phyloP scores from a whole-genome alignment of 2,113 vertebrate species.

The Lagopus leucura region DNA sequence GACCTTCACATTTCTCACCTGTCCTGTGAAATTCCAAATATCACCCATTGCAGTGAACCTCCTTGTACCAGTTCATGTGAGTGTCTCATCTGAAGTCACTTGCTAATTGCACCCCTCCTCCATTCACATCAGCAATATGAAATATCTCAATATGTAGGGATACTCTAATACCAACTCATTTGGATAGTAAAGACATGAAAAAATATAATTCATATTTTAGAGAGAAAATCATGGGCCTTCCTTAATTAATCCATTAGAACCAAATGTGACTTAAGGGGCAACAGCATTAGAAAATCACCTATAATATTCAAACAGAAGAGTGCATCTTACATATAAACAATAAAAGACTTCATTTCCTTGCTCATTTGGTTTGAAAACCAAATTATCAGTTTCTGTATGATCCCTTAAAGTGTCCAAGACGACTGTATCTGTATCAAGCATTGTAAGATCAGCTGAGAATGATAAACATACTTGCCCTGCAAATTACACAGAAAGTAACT shows the following conservation, averaged over 20 bases:
- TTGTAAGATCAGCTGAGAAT: not conserved
- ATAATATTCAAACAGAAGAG: not conserved
- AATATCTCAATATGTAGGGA: not conserved
- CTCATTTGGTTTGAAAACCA: not conserved
- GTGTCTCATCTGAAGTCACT: not conserved
- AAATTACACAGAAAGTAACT: not conserved
- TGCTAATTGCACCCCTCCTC: rapidly evolving
- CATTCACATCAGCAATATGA: not conserved
- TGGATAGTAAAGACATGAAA: not conserved
- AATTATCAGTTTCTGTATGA: not conserved
- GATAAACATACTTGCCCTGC: not conserved
- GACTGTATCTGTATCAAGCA: not conserved
- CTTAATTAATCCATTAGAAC: not conserved
- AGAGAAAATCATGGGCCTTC: not conserved
- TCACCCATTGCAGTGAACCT: not conserved
- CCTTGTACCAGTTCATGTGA: not conserved
- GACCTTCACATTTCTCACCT: not conserved
- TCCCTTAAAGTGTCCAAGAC: not conserved
- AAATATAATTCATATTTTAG: not conserved
- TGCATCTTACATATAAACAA: not conserved
- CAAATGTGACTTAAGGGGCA: not conserved
- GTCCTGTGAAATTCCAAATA: not conserved
- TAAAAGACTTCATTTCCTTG: not conserved
- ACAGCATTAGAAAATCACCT: not conserved
- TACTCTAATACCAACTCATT: not conserved